Percentiles rank a stretch among this genome's conserved stretches.
phyloP scores from a whole-genome alignment of 2,797 vertebrate species.

The Melanotaenia nigrans region DNA sequence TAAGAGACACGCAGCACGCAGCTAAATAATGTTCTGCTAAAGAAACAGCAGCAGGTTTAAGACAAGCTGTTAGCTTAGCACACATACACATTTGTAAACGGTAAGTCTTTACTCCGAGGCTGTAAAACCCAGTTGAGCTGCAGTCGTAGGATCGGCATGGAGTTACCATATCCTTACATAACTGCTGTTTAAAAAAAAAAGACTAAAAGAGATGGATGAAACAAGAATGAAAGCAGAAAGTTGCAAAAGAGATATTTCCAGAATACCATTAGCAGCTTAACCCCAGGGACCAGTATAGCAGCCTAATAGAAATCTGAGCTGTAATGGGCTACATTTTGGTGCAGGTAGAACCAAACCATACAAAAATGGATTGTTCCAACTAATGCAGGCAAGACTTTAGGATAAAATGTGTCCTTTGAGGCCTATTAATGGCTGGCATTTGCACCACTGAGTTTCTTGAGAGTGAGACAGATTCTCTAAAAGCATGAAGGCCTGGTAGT shows the following conservation, averaged over 20 bases:
- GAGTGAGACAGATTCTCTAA: conserved; percentile 33
- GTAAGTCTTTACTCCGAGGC: conserved; percentile 32
- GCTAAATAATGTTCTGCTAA: conserved; percentile 32
- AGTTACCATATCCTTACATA: conserved; percentile 22
- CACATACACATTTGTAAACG: conserved; percentile 17
- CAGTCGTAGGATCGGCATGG: conserved; percentile 25
- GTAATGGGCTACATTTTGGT: conserved; percentile 6
- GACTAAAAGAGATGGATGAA: not conserved
- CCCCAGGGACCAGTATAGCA: conserved; percentile 20
- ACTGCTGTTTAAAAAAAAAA: not conserved
- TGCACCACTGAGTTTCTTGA: conserved; percentile 16
- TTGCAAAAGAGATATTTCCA: conserved; percentile 5
- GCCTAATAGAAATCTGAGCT: conserved; percentile 46
- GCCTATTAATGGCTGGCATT: conserved; percentile 32
- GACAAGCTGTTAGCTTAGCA: conserved; percentile 19
- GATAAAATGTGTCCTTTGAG: conserved; percentile 58
- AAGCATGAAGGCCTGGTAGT: conserved; percentile 38
- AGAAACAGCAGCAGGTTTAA: conserved; percentile 32
- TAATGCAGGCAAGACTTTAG: conserved; percentile 23
- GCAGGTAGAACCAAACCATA: conserved; percentile 34
- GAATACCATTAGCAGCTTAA: conserved; percentile 5
- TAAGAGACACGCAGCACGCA: conserved; percentile 39
- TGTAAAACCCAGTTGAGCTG: conserved; percentile 28
- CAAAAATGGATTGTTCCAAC: conserved; percentile 49
- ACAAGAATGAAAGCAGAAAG: conserved; percentile 16